Percentiles rank a stretch among this genome's conserved stretches.
These are phyloP conservation scores for Lepidochrysops patricia DNA, from an alignment of 2,888 invertebrate species.

Conservation along the genomic window DNA sequence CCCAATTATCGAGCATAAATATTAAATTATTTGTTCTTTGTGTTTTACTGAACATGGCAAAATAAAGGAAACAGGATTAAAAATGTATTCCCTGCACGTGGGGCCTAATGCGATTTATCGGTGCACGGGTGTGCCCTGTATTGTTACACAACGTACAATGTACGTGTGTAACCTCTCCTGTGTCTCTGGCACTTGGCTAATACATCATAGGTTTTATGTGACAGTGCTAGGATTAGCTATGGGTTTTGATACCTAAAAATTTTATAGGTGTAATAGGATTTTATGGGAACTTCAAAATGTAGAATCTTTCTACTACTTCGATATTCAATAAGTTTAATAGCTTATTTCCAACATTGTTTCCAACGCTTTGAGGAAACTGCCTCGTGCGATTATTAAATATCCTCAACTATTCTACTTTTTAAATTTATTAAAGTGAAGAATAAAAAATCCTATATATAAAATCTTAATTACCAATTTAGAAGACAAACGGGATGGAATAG, in stretches of 20 bases:
- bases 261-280: background rate
- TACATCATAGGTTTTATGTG: background rate
- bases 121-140: slow-evolving; percentile 63
- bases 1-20: background rate
- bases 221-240: background rate
- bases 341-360: too few species aligned
- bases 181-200: slow-evolving; percentile 16
- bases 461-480: background rate
- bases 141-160: slow-evolving; percentile 48
- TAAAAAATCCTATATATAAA: too few species aligned
- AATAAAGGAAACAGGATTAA: slow-evolving; percentile 72
- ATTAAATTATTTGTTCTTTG: slow-evolving; percentile 29
- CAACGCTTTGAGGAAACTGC: too few species aligned
- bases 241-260: background rate
- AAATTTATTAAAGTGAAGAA: too few species aligned
- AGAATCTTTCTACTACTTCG: background rate
- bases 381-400: too few species aligned
- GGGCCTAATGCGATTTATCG: slow-evolving; percentile 71
- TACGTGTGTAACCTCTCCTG: slow-evolving; percentile 36
- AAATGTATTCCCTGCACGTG: slow-evolving; percentile 71
- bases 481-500: background rate
- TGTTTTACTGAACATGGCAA: slow-evolving; percentile 56
- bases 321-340: background rate
- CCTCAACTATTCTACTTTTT: too few species aligned
- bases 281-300: background rate